Percentiles rank a stretch among this genome's conserved stretches.
Evolutionary conservation across 2,113 vertebrate species (phyloP).

Genomic region (Petaurus breviceps): DNA sequence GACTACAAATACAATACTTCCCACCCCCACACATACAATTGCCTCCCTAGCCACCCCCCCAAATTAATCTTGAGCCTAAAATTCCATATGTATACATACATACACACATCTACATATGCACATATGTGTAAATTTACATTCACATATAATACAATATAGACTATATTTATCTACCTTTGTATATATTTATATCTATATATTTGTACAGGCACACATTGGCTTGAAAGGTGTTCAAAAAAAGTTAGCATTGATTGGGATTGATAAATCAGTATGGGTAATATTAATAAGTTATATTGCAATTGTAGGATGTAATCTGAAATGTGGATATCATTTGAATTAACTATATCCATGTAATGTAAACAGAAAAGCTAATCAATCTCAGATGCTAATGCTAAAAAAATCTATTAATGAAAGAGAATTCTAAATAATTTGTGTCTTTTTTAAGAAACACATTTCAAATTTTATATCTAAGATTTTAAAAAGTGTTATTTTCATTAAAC

Average conservation of each 20-base stretch:
- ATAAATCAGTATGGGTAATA: not conserved
- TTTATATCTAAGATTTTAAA: slow-evolving; percentile 23
- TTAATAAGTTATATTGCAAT: not conserved
- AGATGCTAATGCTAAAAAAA: not conserved
- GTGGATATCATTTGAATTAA: not conserved
- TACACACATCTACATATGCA: not conserved
- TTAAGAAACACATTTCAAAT: not conserved
- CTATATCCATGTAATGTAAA: not conserved
- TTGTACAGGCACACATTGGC: not conserved
- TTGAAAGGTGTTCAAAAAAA: not conserved
- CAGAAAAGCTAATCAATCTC: not conserved
- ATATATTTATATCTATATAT: not conserved
- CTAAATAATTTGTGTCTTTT: not conserved
- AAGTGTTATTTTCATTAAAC: slow-evolving; percentile 38
- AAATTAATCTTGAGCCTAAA: not conserved
- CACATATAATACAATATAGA: not conserved
- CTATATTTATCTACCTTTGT: not conserved
- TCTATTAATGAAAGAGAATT: slow-evolving; percentile 35
- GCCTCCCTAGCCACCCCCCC: too few relatives aligned
- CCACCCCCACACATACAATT: not conserved
- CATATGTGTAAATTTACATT: not conserved
- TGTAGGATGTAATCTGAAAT: not conserved
- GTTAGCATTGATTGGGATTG: not conserved
- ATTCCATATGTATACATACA: not conserved
- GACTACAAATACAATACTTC: not conserved